Conservation (phyloP, 2,888 invertebrate genomes). For the Automeris io region DNA sequence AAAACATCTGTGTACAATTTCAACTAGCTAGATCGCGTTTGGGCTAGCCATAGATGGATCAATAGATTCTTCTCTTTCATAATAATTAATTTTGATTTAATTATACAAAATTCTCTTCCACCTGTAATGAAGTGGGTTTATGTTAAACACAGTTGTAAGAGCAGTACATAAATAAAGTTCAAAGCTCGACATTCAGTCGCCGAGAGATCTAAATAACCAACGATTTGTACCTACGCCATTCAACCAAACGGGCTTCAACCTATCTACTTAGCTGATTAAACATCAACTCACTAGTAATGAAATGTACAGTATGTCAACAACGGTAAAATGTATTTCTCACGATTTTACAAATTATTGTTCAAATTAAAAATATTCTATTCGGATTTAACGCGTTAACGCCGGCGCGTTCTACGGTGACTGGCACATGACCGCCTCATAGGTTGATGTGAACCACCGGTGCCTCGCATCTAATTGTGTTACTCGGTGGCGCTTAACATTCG, state of each 20-base stretch:
- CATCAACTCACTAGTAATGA: conserved; percentile 28
- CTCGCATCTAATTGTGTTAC: too few relatives aligned
- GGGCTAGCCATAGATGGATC: too few relatives aligned
- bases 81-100: neutral
- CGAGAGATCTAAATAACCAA: conserved; percentile 9
- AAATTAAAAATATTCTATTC: too few relatives aligned
- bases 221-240: conserved; percentile 9
- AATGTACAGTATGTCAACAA: conserved; percentile 1
- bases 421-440: too few relatives aligned
- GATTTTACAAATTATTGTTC: too few relatives aligned
- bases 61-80: neutral
- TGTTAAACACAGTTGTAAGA: neutral
- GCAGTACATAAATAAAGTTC: conserved; percentile 1
- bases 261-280: conserved; percentile 57
- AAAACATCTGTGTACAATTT: neutral
- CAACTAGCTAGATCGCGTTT: neutral
- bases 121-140: neutral
- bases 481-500: too few relatives aligned
- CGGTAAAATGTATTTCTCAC: too few relatives aligned
- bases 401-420: too few relatives aligned
- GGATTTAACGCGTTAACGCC: too few relatives aligned
- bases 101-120: neutral
- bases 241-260: conserved; percentile 9
- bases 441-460: too few relatives aligned
- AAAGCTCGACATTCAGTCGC: conserved; percentile 10